Evolutionary conservation across 2,888 invertebrate genomes (phyloP), one percentile per base, ranked within the genome.

Genomic region (Choristoneura rosaceana): DNA sequence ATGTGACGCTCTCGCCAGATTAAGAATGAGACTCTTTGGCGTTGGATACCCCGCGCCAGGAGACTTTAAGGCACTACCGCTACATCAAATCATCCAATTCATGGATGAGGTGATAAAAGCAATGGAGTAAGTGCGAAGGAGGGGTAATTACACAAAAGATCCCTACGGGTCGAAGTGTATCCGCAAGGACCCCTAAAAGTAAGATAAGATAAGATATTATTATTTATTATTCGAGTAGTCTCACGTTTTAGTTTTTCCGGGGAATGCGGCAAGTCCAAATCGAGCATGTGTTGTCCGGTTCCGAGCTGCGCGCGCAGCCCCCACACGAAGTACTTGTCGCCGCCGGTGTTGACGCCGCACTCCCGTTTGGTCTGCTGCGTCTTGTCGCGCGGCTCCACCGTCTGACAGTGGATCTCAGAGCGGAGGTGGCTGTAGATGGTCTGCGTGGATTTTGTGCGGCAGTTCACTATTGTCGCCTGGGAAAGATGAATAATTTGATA

Each of bases 361-460:
- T 93, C 91, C 38, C 77, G 80, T 75, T 79, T 88, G 0, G 94
- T 94, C 78, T 94, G 94, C 4, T 83, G 75, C 0, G 83, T 76
- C 74, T 91, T 89, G 81, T 93, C 88, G 2, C 92, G 76, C 14
- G 88, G 80, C 81, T 94, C 84, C 76, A 93, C 76, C 0, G 96
- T 96, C 89, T 97, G 97, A 14, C 95, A 94, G 43, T 95, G 94
- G 62, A 95, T 94, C 78, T 95, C 95, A 9, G 94, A 92, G 60
- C 96, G 93, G 74, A 96, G 94, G 81, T 96, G 95, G 70, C 96
- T 96, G 80, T 95, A 94, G 74, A 93, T 78, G 0, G 97, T 97
- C 89, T 97, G 97, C 0, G 96, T 96, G 9, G 96, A 96, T 78
- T 95, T 95, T 0, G 97, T 97, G 47, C 89, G 85, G 76, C 95